Percentiles rank a stretch among this genome's conserved stretches.
phyloP scores from a whole-genome alignment of 2,113 vertebrate species.

The Notarius quadriscutis region DNA sequence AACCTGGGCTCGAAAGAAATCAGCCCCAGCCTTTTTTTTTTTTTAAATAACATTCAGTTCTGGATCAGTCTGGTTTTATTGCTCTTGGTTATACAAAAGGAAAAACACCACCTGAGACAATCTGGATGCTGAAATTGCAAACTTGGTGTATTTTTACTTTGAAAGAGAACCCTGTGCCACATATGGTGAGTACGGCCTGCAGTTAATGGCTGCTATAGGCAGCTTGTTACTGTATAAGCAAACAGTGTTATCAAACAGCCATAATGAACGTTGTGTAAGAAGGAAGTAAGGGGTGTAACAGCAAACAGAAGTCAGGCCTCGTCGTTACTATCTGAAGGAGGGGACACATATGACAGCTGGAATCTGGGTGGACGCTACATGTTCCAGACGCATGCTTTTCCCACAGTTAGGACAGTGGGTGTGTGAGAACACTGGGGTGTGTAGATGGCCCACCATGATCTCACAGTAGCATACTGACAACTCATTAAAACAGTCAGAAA shows the following conservation, averaged over 20 bases:
- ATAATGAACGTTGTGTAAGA: not conserved
- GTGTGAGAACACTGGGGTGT: slow-evolving; percentile 13
- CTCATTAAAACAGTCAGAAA: not conserved
- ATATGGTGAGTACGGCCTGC: not conserved
- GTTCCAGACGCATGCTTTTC: slow-evolving; percentile 36
- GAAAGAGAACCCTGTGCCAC: not conserved
- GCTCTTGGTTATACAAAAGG: not conserved
- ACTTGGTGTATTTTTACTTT: not conserved
- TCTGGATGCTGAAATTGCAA: not conserved
- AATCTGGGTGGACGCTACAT: slow-evolving; percentile 41
- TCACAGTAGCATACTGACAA: not conserved
- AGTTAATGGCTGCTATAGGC: not conserved
- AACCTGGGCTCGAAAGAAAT: not conserved
- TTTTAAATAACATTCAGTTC: not conserved
- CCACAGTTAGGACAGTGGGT: slow-evolving; percentile 16
- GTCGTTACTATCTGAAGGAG: slow-evolving; percentile 39
- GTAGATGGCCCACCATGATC: not conserved
- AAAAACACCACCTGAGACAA: not conserved
- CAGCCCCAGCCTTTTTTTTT: not conserved
- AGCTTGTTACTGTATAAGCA: slow-evolving; percentile 23
- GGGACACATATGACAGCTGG: slow-evolving; percentile 37
- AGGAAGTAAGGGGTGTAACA: slow-evolving; percentile 35
- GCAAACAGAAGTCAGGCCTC: slow-evolving; percentile 44
- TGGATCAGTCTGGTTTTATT: not conserved
- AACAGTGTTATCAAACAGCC: slow-evolving; percentile 38